phyloP scores from a whole-genome alignment of 2,797 vertebrate genomes.

The Gymnoscopelus braueri region DNA sequence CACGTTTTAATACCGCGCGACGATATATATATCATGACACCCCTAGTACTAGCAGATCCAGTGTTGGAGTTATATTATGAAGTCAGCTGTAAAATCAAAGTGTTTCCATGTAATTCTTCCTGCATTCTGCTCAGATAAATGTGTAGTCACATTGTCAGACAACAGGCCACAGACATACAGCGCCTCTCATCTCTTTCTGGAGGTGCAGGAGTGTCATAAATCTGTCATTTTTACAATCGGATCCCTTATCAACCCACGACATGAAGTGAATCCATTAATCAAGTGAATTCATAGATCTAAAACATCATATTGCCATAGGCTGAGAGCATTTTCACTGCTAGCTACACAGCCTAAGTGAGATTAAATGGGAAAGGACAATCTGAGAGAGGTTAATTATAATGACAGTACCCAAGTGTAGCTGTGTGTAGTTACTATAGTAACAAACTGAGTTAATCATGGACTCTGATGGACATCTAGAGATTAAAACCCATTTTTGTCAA shows the following conservation, averaged over 20 bases:
- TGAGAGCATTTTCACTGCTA: slow-evolving; percentile 50
- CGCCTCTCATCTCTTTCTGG: not conserved
- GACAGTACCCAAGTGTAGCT: slow-evolving; percentile 64
- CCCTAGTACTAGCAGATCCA: no score
- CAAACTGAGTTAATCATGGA: slow-evolving; percentile 61
- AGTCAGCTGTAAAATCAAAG: no score
- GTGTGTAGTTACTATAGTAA: slow-evolving; percentile 75
- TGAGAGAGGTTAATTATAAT: slow-evolving; percentile 79
- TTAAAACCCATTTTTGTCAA: slow-evolving; percentile 30
- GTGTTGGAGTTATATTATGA: no score
- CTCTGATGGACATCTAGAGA: slow-evolving; percentile 49
- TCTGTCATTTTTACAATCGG: slow-evolving; percentile 12
- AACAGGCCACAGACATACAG: no score
- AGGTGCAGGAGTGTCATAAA: slow-evolving; percentile 13
- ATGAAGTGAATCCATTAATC: slow-evolving; percentile 14
- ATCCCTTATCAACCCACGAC: slow-evolving; percentile 9
- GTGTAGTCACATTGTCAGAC: no score
- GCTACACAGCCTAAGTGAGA: slow-evolving; percentile 62
- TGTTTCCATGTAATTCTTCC: no score
- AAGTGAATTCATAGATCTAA: slow-evolving; percentile 43
- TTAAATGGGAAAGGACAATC: slow-evolving; percentile 68
- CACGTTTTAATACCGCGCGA: no score
- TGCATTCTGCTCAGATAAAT: no score
- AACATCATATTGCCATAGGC: slow-evolving; percentile 38
- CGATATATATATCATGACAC: no score